Percentiles rank a stretch among this genome's conserved stretches.
These are phyloP conservation scores for Allophyes oxyacanthae DNA, from an alignment of 2,888 invertebrate species.

Conservation along the genomic window DNA sequence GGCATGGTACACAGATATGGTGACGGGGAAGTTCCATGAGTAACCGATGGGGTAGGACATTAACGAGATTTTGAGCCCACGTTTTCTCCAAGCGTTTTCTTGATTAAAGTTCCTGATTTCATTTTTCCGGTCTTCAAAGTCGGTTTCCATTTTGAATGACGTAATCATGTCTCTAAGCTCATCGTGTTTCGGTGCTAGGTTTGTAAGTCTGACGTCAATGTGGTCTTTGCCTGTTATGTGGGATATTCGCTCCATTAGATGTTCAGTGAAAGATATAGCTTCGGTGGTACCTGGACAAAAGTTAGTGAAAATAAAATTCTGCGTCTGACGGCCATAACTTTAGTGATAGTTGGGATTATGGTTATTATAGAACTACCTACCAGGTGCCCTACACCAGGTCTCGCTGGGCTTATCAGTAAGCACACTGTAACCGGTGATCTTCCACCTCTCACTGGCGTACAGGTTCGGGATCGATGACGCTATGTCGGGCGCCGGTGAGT, in stretches of 20 bases:
- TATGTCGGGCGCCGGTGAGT: slow-evolving; percentile 64
- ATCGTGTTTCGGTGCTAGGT: slow-evolving; percentile 77
- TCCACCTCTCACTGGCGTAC: slow-evolving; percentile 87
- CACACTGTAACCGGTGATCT: slow-evolving; percentile 83
- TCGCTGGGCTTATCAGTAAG: slow-evolving; percentile 91
- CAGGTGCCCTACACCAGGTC: slow-evolving; percentile 92
- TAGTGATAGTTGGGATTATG: not conserved
- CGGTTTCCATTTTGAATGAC: slow-evolving; percentile 88
- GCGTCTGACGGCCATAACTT: not conserved
- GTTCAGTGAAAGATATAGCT: slow-evolving; percentile 88
- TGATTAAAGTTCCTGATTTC: slow-evolving; percentile 89
- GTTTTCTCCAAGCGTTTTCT: slow-evolving; percentile 93
- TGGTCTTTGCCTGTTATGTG: slow-evolving; percentile 87
- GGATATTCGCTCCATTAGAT: slow-evolving; percentile 92
- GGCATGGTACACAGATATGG: slow-evolving; percentile 91
- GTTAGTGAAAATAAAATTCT: not conserved
- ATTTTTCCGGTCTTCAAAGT: slow-evolving; percentile 86
- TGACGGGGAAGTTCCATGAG: slow-evolving; percentile 87
- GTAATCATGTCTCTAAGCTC: slow-evolving; percentile 85
- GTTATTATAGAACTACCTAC: slow-evolving; percentile 71
- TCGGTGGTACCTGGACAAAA: slow-evolving; percentile 87
- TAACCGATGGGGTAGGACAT: slow-evolving; percentile 90
- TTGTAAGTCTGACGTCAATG: slow-evolving; percentile 87
- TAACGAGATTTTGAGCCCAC: slow-evolving; percentile 90
- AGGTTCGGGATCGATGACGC: slow-evolving; percentile 74